Conservation (phyloP, 2,797 vertebrate species). For the Strix occidentalis region DNA sequence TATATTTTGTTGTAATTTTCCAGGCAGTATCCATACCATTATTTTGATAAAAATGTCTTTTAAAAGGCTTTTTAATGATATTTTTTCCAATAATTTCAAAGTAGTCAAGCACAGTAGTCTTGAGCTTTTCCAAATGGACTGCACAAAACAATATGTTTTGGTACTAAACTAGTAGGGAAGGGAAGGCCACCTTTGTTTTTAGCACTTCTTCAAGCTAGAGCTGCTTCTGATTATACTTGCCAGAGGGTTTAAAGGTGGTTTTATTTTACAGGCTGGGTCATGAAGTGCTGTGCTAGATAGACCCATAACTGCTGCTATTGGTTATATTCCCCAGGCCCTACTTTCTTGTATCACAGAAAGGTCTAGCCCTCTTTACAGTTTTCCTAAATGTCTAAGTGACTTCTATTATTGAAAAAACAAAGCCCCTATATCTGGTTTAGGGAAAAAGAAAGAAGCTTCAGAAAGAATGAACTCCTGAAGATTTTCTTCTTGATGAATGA, state of each 20-base stretch:
- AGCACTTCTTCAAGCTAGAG: not conserved
- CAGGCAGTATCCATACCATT: not conserved
- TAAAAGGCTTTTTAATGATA: not conserved
- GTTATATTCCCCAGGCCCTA: not conserved
- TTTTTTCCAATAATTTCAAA: not conserved
- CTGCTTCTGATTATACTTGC: not conserved
- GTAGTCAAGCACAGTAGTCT: not conserved
- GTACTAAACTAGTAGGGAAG: not conserved
- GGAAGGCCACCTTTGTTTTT: not conserved
- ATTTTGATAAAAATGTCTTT: not conserved
- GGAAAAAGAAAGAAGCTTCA: not conserved
- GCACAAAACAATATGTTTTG: not conserved
- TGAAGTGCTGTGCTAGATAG: not conserved
- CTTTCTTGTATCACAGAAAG: not conserved
- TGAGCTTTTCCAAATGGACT: not conserved
- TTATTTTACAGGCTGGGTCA: not conserved
- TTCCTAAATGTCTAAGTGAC: not conserved
- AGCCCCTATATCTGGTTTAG: not conserved
- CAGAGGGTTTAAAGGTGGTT: fast-evolving
- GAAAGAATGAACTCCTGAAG: not conserved
- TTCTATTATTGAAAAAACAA: not conserved
- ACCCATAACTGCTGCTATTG: not conserved
- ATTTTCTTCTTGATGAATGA: not conserved
- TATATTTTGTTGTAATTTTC: not conserved
- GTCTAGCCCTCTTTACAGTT: not conserved